Base-by-base conservation (phyloP, 1,140 invertebrate genomes). In the Zaprionus lachaisei region DNA sequence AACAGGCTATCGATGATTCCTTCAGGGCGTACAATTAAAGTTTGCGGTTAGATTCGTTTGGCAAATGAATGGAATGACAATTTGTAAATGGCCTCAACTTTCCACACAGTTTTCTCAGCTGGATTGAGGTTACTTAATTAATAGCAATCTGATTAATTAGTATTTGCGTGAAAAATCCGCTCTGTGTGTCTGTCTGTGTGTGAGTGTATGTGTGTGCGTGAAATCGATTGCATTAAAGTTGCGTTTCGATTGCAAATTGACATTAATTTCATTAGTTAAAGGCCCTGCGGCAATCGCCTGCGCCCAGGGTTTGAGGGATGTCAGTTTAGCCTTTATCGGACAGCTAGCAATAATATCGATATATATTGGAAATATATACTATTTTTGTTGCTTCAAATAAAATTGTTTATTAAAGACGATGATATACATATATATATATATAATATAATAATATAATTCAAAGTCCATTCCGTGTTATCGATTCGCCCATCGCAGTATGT, bases 121-220 rank as follows among this genome's bases (percentile, higher is more conserved):
- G 26, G n/a, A 55, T 77, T 77, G 75, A 34, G 75, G 70, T 58
- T 62, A 41, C 38, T 77, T 73, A 77, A 77, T 77, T 73, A 77
- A 77, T 77, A 77, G 49, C 75, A 38, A 56, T 41, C 56, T 77
- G 74, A 77, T 77, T 77, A 77, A 77, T 77, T 77, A 73, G 74
- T 77, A 28, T 77, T 72, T 77, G 70, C 34, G 66, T 61, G 58
- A 70, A 60, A 63, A 75, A 75, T 63, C 47, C 34, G n/a, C 22
- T 31, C 15, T 4, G 15, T 67, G 17, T 17, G 34, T 22, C 15
- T 28, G 5, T 14, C 15, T n/a, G 47, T 49, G 17, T 12, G 37
- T 15, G 24, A 4, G 4, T 28, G 2, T 17, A 14, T 15, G 44
- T 49, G 51, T 28, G 15, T 55, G 5, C 11, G n/a, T 51, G 49